Conservation (phyloP, 2,113 vertebrate genomes). For the Cathartes aura region DNA sequence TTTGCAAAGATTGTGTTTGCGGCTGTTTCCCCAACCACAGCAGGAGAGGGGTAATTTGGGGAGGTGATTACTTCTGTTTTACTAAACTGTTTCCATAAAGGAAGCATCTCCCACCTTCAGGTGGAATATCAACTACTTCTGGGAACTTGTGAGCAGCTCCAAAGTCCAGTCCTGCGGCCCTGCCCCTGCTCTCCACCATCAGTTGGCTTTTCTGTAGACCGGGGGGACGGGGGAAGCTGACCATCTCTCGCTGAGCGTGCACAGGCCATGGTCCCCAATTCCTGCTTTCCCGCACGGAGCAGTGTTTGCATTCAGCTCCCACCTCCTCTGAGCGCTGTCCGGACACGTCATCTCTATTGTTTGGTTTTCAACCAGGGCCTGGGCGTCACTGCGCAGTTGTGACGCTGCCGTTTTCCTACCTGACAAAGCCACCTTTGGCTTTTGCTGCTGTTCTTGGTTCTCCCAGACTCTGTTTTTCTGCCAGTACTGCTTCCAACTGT, state of each 20-base stretch:
- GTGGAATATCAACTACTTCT: neutral
- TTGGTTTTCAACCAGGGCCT: neutral
- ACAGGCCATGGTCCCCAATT: accelerated
- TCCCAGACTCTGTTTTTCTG: neutral
- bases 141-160: neutral
- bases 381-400: neutral
- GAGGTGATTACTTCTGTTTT: neutral
- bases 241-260: neutral
- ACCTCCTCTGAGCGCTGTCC: neutral
- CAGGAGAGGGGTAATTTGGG: neutral
- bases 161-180: neutral
- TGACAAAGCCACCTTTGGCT: neutral
- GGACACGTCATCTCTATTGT: neutral
- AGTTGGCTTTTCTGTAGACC: neutral
- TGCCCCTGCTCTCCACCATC: neutral
- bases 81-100: neutral
- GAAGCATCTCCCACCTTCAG: neutral
- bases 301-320: neutral
- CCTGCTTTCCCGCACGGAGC: neutral
- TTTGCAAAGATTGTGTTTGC: neutral
- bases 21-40: neutral
- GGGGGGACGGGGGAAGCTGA: neutral
- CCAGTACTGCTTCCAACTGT: neutral
- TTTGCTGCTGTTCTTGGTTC: neutral
- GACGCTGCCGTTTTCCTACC: neutral